Evolutionary conservation across 1,140 invertebrate species (phyloP), one percentile per base, ranked within the genome.

Genomic region (Chionoecetes opilio): DNA sequence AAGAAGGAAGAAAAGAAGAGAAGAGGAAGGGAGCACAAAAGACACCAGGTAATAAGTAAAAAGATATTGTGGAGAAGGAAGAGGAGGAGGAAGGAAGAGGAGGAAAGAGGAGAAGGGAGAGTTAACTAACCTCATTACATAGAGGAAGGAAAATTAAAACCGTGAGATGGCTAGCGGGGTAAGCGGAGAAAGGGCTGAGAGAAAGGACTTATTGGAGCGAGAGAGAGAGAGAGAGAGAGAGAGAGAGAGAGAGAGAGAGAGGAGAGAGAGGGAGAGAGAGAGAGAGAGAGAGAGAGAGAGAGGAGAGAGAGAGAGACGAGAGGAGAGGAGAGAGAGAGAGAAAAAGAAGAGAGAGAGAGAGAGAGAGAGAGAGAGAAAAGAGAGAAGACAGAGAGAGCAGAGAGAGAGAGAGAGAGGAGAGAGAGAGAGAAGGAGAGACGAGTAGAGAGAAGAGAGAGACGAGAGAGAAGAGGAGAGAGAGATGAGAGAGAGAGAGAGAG

Each of bases 221-320:
- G 38, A 8, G 88, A 90, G 88, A 17, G 41, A 90, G 88, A 38
- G 88, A 88, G 31, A 88, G 86, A 88, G 82, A 84, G 82, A 84
- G 82, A 84, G 82, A 84, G 82, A 88, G 86, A 88, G 86, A 53
- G 35, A n/a, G 37, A 90, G n/a, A 6, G 88, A 90, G 88, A 38
- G 88, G 84, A 86, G 84, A 86, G 84, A 86, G 84, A 86, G 84
- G 32, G 84, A 86, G 88, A 90, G 88, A 90, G 88, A 90, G 41
- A 90, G 88, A 90, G 88, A 53, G 88, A 90, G 88, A 53, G 88
- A 41, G 35, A 90, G 88, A 90, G 41, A 90, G 35, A 90, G 88
- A 90, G 88, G 35, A 38, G n/a, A 38, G n/a, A 90, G 37, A 90
- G 87, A 37, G 11, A 90, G 34, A 90, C 8, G 37, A 9, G 46